These are phyloP conservation scores for Knipowitschia caucasica DNA, from an alignment of 2,797 vertebrate species.

Conservation along the genomic window DNA sequence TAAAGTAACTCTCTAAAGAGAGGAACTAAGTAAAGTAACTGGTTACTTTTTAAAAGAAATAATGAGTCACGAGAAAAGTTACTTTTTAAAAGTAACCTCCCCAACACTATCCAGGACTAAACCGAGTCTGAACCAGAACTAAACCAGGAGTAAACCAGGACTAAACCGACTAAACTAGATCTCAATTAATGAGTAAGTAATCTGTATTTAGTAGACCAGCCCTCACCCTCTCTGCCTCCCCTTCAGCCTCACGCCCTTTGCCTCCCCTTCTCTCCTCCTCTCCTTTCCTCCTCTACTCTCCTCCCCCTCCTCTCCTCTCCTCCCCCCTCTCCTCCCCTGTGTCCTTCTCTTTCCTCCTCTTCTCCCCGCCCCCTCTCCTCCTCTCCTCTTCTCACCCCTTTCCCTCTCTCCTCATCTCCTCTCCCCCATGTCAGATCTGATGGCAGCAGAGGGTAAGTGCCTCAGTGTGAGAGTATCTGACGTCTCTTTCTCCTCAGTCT, in stretches of 20 bases:
- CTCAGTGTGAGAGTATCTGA: too few relatives aligned
- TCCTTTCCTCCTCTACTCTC: not conserved
- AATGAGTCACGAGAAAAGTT: too few relatives aligned
- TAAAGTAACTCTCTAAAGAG: too few relatives aligned
- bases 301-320: too few relatives aligned
- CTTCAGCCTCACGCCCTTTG: not conserved
- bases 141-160: not conserved
- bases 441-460: too few relatives aligned
- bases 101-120: not conserved
- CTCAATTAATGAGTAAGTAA: too few relatives aligned
- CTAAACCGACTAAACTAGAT: not conserved
- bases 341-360: not conserved
- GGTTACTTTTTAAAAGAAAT: too few relatives aligned
- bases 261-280: not conserved
- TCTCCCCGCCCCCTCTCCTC: not conserved
- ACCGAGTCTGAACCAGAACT: not conserved
- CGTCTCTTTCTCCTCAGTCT: conserved; percentile 18
- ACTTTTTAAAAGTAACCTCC: too few relatives aligned
- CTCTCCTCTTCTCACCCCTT: not conserved
- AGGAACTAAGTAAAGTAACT: too few relatives aligned
- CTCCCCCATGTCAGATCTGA: too few relatives aligned
- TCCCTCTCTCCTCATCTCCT: not conserved
- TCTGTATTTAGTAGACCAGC: too few relatives aligned
- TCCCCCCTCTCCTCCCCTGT: too few relatives aligned
- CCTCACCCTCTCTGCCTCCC: not conserved